Base-by-base conservation (phyloP, 1,140 invertebrate species). In the Caenorhabditis remanei region DNA sequence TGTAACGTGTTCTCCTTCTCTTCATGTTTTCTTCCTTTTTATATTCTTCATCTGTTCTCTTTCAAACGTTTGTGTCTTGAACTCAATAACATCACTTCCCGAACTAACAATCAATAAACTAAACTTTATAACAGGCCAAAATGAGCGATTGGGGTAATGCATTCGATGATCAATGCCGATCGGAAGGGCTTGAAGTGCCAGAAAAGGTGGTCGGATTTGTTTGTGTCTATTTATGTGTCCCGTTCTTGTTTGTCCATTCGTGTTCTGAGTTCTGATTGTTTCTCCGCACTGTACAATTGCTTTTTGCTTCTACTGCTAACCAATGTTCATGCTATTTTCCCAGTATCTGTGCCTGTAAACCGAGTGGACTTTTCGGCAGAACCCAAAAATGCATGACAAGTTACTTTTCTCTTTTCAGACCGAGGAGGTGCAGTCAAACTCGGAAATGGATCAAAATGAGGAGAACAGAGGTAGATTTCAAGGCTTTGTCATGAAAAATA, bases 101-200 rank as follows among this genome's bases (percentile, higher is more conserved):
- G 11, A 11, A 63, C 61, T 63, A 63, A 63, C 61, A 40, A 63
- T 63, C 21, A 63, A 63, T 58, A 21, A 19, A 24, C 8, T 32
- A 24, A 79, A 13, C 40, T 50, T 53, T 5, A 50, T 50, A 79
- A 50, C 71, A 79, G 71, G 24, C 53, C 71, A 40, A 79, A 32
- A 79, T 79, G 71, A 50, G 32, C n/a, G 71, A 79, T 79, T 79
- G 71, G 71, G 71, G 71, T 11, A 79, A 32, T n/a, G 71, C 71
- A 32, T 79, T 79, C 46, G 71, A 79, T 24, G 71, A 79, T 9
- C 71, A 79, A 14, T 79, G 71, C 14, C 43, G 71, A 79, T 79
- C 71, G 43, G 71, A 79, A 79, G 71, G 46, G 21, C 71, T 79
- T 79, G 71, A 79, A 79, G 71, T 79, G 71, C 43, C 71, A 50